A percentile compares a stretch with the other conserved stretches of the same genome.
These are phyloP conservation scores for Diaphora mendica DNA, from an alignment of 2,888 invertebrate genomes.

Conservation along the genomic window DNA sequence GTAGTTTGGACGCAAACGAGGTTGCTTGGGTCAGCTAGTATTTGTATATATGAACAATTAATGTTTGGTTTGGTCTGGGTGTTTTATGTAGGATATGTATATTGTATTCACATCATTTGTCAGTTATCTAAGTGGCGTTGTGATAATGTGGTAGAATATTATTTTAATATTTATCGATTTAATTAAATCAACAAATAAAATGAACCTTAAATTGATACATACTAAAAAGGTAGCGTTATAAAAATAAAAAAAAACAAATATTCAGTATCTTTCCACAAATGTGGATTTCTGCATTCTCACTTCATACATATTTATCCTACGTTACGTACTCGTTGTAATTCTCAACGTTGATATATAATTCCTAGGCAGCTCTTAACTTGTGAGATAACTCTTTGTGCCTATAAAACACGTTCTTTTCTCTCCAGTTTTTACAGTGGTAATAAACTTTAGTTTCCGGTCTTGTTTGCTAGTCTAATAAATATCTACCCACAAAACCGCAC, in stretches of 20 bases:
- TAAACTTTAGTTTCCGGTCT: conserved; percentile 32
- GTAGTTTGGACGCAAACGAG: no score
- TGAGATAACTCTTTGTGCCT: conserved; percentile 8
- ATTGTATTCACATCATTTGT: no score
- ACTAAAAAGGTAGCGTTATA: background rate
- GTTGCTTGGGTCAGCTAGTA: no score
- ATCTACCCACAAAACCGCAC: conserved; percentile 42
- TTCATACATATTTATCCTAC: conserved; percentile 10
- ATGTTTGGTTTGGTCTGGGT: no score
- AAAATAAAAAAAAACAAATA: conserved; percentile 5
- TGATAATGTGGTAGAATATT: no score
- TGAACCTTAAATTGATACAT: background rate
- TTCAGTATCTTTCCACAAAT: conserved; percentile 8
- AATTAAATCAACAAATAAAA: no score
- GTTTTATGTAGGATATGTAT: no score
- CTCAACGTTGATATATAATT: conserved; percentile 18
- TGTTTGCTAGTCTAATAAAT: conserved; percentile 57
- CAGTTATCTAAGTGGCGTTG: no score
- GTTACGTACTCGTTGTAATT: conserved; percentile 12
- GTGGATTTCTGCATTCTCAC: conserved; percentile 7
- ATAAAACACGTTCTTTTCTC: conserved; percentile 18
- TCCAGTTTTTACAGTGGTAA: conserved; percentile 12
- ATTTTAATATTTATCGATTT: no score
- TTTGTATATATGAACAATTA: no score
- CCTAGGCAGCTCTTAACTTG: conserved; percentile 10